Conservation (phyloP, 2,113 vertebrate genomes). For the Monarcha castaneiventris region DNA sequence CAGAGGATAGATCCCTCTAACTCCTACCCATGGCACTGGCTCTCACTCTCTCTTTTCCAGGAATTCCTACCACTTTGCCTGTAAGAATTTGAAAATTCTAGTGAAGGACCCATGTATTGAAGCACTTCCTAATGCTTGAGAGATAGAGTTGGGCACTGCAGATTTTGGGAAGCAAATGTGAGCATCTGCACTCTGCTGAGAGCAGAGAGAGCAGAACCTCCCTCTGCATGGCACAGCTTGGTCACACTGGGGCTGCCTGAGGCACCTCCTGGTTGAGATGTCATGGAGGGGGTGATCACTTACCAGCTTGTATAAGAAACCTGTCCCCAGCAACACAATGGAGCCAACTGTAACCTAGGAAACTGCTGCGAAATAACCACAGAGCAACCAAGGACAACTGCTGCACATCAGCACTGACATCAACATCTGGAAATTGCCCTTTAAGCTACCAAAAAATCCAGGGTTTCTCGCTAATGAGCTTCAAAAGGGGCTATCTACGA, state of each 20-base stretch:
- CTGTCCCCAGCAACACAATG: background rate
- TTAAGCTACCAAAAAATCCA: background rate
- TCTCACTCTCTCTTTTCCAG: background rate
- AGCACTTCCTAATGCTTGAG: background rate
- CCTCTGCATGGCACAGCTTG: accelerated
- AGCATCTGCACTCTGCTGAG: background rate
- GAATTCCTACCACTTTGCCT: background rate
- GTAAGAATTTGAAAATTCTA: background rate
- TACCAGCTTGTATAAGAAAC: background rate
- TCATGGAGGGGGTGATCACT: background rate
- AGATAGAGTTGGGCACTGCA: background rate
- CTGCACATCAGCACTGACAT: background rate
- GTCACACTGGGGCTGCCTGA: background rate
- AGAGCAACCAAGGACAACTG: background rate
- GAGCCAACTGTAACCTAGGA: constrained; percentile 10
- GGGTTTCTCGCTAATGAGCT: background rate
- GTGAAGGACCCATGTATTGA: accelerated
- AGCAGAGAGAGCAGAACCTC: background rate
- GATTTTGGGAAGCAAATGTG: background rate
- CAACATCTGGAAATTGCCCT: background rate
- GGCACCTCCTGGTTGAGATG: background rate
- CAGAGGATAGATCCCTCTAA: background rate
- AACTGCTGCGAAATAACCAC: background rate
- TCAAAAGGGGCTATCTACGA: background rate
- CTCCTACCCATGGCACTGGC: background rate